Base-by-base conservation (phyloP, 2,797 vertebrate genomes). In the Vireo griseus region DNA sequence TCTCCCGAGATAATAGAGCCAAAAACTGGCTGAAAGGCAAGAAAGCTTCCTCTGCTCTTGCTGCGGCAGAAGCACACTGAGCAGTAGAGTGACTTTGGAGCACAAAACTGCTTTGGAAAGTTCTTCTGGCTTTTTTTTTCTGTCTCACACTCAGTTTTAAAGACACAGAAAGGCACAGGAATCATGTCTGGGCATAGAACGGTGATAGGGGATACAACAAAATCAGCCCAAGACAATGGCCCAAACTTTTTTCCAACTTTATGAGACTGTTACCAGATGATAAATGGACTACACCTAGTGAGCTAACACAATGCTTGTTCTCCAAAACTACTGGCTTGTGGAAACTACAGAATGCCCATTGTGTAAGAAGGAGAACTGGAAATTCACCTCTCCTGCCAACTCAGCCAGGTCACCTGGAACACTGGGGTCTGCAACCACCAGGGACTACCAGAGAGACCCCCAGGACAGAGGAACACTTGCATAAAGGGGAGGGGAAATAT, bases 381-480 rank as follows among this genome's bases (percentile, higher is more conserved):
- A 69, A 13, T 68, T 58, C 35, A 29, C 76, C 52, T 25, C 37
- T 29, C 52, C 31, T 59, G 54, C 25, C 63, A 68, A 19, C 13
- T 68, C 31, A 35, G 25, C 16, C 37, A 42, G 45, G 16, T 50
- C 54, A 13, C 8, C 44, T 59, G 65, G 16, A 68, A 50, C 39
- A 44, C 11, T 33, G 37, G 37, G 57, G 14, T 40, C 18, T 52
- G 22, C 0, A 0, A 57, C 19, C 44, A 58, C 31, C 35, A 68
- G 19, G 19, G 35, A 80, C 25, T 19, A 68, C 25, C 37, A 42
- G 45, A 0, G 4, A 80, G 37, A 68, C 13, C 6, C 10, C 25
- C 25, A 51, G 54, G 54, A 25, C 20, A 35, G 54, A 48, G 28
- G 35, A 50, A 50, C 3, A 8, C 24, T n/a, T 74, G 55, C 7